Conservation (phyloP, 2,113 vertebrate species). For the Pseudorectes ferrugineus region DNA sequence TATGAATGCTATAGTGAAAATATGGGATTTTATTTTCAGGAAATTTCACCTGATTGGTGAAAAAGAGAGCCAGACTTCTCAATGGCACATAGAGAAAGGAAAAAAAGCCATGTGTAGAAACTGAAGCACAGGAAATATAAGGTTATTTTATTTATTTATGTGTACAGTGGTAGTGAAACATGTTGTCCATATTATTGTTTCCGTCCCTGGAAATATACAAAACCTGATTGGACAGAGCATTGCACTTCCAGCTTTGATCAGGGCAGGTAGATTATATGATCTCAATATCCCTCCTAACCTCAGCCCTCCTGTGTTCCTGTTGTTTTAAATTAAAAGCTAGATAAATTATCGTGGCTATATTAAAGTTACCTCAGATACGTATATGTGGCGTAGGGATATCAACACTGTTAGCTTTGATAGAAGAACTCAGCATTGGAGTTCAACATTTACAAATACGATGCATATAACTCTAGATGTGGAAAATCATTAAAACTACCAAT, state of each 20-base stretch:
- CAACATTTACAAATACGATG: background rate
- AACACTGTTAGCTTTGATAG: background rate
- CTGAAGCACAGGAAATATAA: background rate
- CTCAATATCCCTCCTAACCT: background rate
- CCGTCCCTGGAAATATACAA: background rate
- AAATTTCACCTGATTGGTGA: background rate
- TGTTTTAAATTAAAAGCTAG: background rate
- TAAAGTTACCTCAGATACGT: background rate
- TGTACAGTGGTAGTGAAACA: background rate
- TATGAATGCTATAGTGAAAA: background rate
- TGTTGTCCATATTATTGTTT: background rate
- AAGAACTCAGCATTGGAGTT: background rate
- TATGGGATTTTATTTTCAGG: background rate
- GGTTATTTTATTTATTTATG: background rate
- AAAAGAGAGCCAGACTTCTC: background rate
- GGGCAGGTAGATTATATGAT: background rate
- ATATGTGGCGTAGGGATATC: background rate
- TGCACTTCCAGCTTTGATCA: background rate
- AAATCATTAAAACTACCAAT: background rate
- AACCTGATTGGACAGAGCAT: background rate
- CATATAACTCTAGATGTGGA: background rate
- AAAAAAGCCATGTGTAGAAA: background rate
- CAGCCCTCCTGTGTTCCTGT: background rate
- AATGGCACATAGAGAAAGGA: background rate
- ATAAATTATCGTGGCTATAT: background rate